Evolutionary conservation across 2,797 vertebrate species (phyloP), one percentile per base, ranked within the genome.

Genomic region (Mallotus villosus): DNA sequence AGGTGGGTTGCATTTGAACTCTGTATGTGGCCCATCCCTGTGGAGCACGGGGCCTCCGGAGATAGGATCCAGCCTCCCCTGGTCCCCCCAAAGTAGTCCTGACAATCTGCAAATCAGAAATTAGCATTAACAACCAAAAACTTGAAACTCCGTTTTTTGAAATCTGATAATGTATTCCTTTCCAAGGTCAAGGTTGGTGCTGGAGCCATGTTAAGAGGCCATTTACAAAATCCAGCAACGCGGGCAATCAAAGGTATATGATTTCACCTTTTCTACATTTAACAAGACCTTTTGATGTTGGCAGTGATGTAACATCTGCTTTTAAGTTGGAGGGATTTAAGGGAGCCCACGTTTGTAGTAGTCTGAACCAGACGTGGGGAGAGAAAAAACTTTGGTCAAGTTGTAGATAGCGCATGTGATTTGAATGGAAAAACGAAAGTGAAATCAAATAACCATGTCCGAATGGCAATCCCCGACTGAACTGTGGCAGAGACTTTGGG

Each of bases 31-130:
- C 76, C 37, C 29, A 78, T 75, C 82, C 86, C 74, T 70, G 70
- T 73, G 70, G 67, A 76, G 80, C 83, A 79, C 68, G 55, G 72
- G 81, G 76, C 78, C 74, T 77, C 53, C 61, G 70, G 85, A 77
- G 82, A 88, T 85, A 73, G 71, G 78, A 90, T 86, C 81, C 82
- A 74, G 68, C 83, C 76, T 61, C 51, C 74, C 65, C 72, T 73
- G 67, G 71, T 81, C 80, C 79, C 71, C 82, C 77, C 67, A 90
- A 92, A 90, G 85, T 86, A 90, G 86, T 83, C 87, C 89, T 90
- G 89, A 90, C 88, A 91, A 90, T 91, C 89, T 88, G 87, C 87
- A 92, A 92, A 90, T 92, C 88, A 90, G 78, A 90, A 92, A 92
- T 92, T 92, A 92, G 90, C 80, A 80, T 64, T 79, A 89, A 91